phyloP scores from a whole-genome alignment of 2,888 invertebrate genomes.

The Chouioia cunea region DNA sequence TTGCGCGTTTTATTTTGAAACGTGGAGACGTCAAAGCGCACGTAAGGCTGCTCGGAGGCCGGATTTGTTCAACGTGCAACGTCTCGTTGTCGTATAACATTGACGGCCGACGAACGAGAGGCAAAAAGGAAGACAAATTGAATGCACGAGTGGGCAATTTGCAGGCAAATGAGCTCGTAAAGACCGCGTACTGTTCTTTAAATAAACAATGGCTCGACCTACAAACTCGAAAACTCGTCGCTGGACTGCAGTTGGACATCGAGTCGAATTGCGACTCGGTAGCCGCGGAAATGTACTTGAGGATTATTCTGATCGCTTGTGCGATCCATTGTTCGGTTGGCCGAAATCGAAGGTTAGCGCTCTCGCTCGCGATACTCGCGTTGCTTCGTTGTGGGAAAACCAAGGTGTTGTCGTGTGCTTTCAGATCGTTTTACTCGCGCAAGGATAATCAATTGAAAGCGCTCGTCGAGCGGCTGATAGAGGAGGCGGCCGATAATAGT shows the following conservation, averaged over 20 bases:
- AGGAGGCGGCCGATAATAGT: slow-evolving; percentile 55
- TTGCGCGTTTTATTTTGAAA: no score
- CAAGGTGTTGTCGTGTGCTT: not conserved
- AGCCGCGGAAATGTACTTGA: slow-evolving; percentile 12
- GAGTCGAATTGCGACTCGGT: no score
- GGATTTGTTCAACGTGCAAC: no score
- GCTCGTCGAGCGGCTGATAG: slow-evolving; percentile 54
- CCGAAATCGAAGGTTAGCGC: slow-evolving; percentile 25
- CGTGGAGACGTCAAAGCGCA: no score
- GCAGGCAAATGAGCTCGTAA: slow-evolving; percentile 33
- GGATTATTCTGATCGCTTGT: slow-evolving; percentile 1
- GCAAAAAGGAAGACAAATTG: slow-evolving; percentile 5
- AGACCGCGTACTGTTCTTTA: slow-evolving; percentile 11
- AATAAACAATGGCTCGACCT: slow-evolving; percentile 40
- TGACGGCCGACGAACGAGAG: not conserved
- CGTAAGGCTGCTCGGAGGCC: no score
- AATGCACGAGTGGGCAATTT: slow-evolving; percentile 15
- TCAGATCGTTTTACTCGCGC: slow-evolving; percentile 28
- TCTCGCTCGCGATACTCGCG: not conserved
- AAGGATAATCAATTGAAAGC: slow-evolving; percentile 51
- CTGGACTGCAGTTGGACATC: not conserved
- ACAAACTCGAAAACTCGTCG: slow-evolving; percentile 8
- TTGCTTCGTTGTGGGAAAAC: not conserved
- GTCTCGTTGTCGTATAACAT: no score
- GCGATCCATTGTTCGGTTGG: not conserved